phyloP scores from a whole-genome alignment of 2,888 invertebrate genomes.

The Himalopsyche kuldschensis region DNA sequence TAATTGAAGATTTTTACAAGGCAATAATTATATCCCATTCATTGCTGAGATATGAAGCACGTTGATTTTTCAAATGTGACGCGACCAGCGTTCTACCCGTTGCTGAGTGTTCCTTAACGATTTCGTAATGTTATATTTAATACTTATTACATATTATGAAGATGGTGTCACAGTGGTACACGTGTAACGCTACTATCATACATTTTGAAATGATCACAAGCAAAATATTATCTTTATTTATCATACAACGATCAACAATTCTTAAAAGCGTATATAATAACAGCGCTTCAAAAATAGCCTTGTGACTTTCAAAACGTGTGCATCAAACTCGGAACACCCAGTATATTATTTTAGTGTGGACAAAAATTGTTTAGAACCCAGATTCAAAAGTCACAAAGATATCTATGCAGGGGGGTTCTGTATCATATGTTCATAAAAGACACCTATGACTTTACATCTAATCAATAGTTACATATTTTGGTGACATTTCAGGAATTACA shows the following conservation, averaged over 20 bases:
- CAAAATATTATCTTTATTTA: constrained; percentile 25
- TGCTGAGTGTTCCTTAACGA: neutral
- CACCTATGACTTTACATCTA: neutral
- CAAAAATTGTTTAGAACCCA: neutral
- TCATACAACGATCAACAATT: constrained; percentile 31
- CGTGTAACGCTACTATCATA: constrained; percentile 25
- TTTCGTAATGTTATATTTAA: constrained; percentile 12
- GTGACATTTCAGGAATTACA: neutral
- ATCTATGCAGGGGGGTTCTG: neutral
- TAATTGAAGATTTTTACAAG: too few relatives aligned
- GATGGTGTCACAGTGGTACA: constrained; percentile 12
- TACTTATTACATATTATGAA: constrained; percentile 22
- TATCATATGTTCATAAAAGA: neutral
- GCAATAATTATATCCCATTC: too few relatives aligned
- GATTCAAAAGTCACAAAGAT: neutral
- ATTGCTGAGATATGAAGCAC: too few relatives aligned
- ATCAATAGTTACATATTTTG: neutral
- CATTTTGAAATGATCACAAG: constrained; percentile 24
- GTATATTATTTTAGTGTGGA: neutral
- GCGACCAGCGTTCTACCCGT: neutral
- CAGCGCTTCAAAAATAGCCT: neutral
- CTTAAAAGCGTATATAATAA: constrained; percentile 15
- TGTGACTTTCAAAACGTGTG: neutral
- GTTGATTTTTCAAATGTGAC: neutral
- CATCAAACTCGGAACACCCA: neutral